Base-by-base conservation (phyloP, 2,888 invertebrate genomes). In the Leptopilina syphax region DNA sequence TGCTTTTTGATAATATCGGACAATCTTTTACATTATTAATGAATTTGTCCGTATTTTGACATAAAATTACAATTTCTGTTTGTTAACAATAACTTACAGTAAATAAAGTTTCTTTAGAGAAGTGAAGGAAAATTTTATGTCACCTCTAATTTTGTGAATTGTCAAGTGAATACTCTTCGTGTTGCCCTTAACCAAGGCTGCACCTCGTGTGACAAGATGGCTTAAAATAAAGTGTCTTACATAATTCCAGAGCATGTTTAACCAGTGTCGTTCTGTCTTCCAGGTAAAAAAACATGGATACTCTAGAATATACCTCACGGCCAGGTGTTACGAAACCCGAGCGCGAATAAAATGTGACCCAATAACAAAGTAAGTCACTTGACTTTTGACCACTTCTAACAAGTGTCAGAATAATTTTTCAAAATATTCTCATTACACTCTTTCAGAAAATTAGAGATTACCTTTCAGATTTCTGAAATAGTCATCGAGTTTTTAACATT, bases 271-370 rank as follows among this genome's bases (percentile, higher is more conserved):
- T 80, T 68, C 18, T 84, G 68, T 79, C 57, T 85, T 89, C 66
- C 86, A 91, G 91, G 86, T 91, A 34, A 88, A 89, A 85, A 91
- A 89, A 86, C 85, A 89, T 83, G 88, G 87, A 65, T 87, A 84
- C 81, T 85, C 89, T 57, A 91, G 84, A 79, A 80, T 89, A n/a
- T 86, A 89, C 77, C 79, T 90, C 65, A 85, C 87, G 7, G 67
- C 54, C 57, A 90, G 87, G 76, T 88, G 86, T 80, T 87, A 89
- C 67, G 89, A 89, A 76, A 86, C 88, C 54, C 87, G 87, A 76
- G 79, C 88, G n/a, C 86, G 86, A 41, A 67, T 85, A 77, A 89
- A 88, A 81, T 87, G 82, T 79, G 87, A 88, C 67, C 85, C 86
- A 76, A 41, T 73, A n/a, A 86, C 87, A 67, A 86, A 87, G 90